phyloP scores from a whole-genome alignment of 2,888 invertebrate genomes.

The Charanyca ferruginea region DNA sequence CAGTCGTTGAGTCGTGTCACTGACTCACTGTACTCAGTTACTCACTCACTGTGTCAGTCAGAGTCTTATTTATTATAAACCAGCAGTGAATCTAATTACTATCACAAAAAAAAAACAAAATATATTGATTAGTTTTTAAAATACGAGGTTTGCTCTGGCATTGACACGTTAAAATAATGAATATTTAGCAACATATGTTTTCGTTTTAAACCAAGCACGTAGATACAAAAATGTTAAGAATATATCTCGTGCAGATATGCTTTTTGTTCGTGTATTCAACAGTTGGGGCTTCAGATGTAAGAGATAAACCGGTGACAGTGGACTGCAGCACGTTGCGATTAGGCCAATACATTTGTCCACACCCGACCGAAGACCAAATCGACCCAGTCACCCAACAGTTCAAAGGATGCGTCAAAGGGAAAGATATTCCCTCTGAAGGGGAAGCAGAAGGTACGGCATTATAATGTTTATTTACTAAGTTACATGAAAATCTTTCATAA shows the following conservation, averaged over 20 bases:
- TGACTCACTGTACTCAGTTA: no score
- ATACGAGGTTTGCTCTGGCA: background rate
- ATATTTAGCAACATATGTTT: background rate
- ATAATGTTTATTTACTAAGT: background rate
- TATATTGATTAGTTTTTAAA: background rate
- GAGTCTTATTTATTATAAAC: no score
- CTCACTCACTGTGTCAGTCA: no score
- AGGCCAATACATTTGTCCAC: conserved; percentile 96
- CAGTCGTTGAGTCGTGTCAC: no score
- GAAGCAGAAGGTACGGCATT: conserved; percentile 93
- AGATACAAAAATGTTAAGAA: conserved; percentile 48
- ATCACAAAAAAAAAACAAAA: conserved; percentile 22
- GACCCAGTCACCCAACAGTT: conserved; percentile 97
- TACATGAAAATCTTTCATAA: background rate
- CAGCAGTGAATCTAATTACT: background rate
- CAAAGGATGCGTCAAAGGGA: conserved; percentile 93
- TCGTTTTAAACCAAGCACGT: background rate
- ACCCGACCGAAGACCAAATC: conserved; percentile 94
- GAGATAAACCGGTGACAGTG: conserved; percentile 78
- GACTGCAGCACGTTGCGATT: conserved; percentile 94
- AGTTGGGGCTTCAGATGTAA: conserved; percentile 79
- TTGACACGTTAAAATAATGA: conserved; percentile 19
- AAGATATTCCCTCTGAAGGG: conserved; percentile 92
- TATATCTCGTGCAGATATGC: conserved; percentile 60
- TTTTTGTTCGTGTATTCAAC: conserved; percentile 66